Percentiles rank a stretch among this genome's conserved stretches.
Evolutionary conservation across 2,797 vertebrate genomes (phyloP).

Genomic region (Xenopus petersii): DNA sequence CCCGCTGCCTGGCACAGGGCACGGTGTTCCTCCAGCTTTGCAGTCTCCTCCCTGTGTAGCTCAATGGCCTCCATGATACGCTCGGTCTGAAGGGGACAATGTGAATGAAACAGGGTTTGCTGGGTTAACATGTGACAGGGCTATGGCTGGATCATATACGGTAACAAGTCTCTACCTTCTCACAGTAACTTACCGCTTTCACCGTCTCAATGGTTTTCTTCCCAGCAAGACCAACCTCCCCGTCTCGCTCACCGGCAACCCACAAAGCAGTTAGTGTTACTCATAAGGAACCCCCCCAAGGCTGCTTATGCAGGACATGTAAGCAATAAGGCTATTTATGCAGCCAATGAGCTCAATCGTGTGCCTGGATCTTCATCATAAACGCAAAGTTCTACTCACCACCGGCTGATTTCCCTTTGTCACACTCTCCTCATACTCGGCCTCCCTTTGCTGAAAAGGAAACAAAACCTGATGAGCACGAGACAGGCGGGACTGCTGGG

Average conservation of each 20-base stretch:
- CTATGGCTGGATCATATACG: too few species aligned
- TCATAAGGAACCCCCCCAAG: not conserved
- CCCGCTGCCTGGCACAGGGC: conserved; percentile 78
- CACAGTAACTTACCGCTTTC: conserved; percentile 82
- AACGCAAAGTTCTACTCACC: conserved; percentile 67
- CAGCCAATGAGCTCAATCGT: too few species aligned
- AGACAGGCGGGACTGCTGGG: too few species aligned
- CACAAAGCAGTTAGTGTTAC: conserved; percentile 57
- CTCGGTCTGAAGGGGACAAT: conserved; percentile 77
- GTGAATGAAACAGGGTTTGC: too few species aligned
- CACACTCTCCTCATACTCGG: conserved; percentile 90
- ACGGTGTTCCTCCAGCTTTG: conserved; percentile 79
- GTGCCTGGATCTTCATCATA: too few species aligned
- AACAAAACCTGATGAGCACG: too few species aligned
- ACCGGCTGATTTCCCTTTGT: conserved; percentile 83
- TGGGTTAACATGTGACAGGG: too few species aligned
- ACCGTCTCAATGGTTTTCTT: conserved; percentile 93
- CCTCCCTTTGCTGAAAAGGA: conserved; percentile 82
- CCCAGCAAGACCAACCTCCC: conserved; percentile 81
- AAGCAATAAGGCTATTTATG: too few species aligned
- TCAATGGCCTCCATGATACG: conserved; percentile 95
- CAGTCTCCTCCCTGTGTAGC: conserved; percentile 80
- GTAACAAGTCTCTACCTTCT: too few species aligned
- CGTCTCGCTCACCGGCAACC: conserved; percentile 88
- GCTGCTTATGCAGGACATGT: not conserved